Conservation (phyloP, 2,797 vertebrate species). For the Phrynocephalus forsythii region DNA sequence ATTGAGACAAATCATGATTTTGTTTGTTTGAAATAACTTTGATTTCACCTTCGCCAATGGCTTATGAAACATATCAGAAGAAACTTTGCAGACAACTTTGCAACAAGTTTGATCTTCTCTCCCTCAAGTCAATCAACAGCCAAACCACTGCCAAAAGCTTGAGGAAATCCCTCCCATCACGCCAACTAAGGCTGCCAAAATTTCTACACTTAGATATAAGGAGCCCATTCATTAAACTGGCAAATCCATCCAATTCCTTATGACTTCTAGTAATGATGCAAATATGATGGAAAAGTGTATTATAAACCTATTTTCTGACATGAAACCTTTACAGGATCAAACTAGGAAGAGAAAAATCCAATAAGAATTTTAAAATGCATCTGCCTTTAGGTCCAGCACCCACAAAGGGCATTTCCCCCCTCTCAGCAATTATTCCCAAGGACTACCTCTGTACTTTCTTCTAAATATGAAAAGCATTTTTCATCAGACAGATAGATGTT, state of each 20-base stretch:
- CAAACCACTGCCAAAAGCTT: slow-evolving; percentile 41
- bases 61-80: neutral
- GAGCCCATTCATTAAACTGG: slow-evolving; percentile 45
- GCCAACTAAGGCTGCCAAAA: slow-evolving; percentile 3
- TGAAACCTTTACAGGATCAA: neutral
- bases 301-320: neutral
- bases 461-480: neutral
- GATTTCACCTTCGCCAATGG: slow-evolving; percentile 12
- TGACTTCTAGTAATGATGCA: slow-evolving; percentile 50
- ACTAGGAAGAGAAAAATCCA: neutral
- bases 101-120: slow-evolving; percentile 27
- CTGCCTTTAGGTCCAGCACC: neutral
- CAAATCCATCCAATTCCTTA: slow-evolving; percentile 40
- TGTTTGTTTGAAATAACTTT: neutral
- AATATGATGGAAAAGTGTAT: fast-evolving
- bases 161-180: slow-evolving; percentile 22
- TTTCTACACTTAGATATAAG: neutral
- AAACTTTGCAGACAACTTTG: slow-evolving; percentile 3
- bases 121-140: slow-evolving; percentile 31
- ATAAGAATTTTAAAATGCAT: neutral
- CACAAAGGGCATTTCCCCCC: neutral
- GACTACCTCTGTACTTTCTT: neutral
- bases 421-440: neutral
- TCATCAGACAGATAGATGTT: neutral
- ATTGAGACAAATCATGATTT: neutral